A percentile compares a stretch with the other conserved stretches of the same genome.
Evolutionary conservation across 2,113 vertebrate species (phyloP).

Genomic region (Lamprotornis superbus): DNA sequence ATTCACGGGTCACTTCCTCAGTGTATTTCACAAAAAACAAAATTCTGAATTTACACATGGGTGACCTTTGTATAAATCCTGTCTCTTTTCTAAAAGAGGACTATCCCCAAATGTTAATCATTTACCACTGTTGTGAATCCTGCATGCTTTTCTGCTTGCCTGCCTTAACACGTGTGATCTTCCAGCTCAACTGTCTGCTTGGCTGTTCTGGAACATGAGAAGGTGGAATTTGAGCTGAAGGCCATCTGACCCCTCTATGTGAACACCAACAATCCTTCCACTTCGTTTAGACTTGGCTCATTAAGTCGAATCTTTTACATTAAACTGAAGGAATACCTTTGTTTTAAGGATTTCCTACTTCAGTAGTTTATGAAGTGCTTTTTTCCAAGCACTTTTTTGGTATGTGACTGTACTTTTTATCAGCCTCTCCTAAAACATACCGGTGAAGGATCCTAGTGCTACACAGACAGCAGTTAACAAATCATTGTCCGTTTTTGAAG

Average conservation of each 20-base stretch:
- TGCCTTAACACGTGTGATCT: background rate
- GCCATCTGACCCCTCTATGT: background rate
- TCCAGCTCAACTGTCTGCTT: background rate
- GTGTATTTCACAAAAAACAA: background rate
- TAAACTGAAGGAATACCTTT: background rate
- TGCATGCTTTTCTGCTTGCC: slow-evolving; percentile 29
- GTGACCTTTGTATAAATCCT: background rate
- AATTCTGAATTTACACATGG: background rate
- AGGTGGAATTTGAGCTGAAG: slow-evolving; percentile 16
- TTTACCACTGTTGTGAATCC: background rate
- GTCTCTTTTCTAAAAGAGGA: slow-evolving; percentile 68
- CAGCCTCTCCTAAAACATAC: background rate
- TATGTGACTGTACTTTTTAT: background rate
- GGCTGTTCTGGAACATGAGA: background rate
- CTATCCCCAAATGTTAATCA: background rate
- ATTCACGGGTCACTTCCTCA: background rate
- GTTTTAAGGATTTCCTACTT: background rate
- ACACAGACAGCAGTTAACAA: background rate
- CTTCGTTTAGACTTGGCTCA: background rate
- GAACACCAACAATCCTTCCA: background rate
- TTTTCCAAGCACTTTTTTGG: background rate
- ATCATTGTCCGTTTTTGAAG: background rate
- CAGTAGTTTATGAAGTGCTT: background rate
- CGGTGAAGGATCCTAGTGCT: background rate
- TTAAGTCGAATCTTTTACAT: background rate